Evolutionary conservation across 2,797 vertebrate species (phyloP), one percentile per base, ranked within the genome.

Genomic region (Lemur catta): DNA sequence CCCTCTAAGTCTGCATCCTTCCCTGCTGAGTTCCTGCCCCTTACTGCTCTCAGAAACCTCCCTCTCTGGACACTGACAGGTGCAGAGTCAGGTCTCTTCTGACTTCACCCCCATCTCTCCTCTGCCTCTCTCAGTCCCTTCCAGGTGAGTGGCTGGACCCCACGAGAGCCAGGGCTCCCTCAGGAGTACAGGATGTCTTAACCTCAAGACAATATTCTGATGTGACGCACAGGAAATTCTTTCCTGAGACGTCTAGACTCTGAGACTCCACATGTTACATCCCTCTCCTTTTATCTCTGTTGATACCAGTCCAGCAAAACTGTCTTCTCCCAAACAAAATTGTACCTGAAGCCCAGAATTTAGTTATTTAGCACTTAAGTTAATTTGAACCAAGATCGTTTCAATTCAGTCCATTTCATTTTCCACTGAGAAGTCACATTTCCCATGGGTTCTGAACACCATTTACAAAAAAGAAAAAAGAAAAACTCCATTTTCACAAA

Each of bases 371-470:
- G 67, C 76, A 50, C 72, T 90, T 71, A 52, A 33, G 26, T 79
- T 92, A 38, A 93, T 93, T 80, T 84, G 57, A 80, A 52, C 17
- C 74, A 85, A 94, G 61, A 88, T 92, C 63, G 50, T 93, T 92
- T 91, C 57, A n/a, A 61, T 90, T 93, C 75, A 88, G 22, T 76
- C 65, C 41, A 26, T 72, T 88, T 90, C 41, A 71, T 79, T 80
- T 86, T 48, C 84, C 63, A 76, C 52, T 75, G 85, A 94, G 18
- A 84, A 85, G 35, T 41, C 75, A 87, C 75, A 15, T 80, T 86
- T 84, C 38, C 84, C 5, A 0, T 94, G 84, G n/a, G 81, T 87
- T 96, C 93, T 84, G 52, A 93, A 72, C 35, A 94, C 85, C 72
- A 50, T 50, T 96, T 96, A 59, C 20, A 43, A 61, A 71, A 94